A percentile compares a stretch with the other conserved stretches of the same genome.
Evolutionary conservation across 2,888 invertebrate genomes (phyloP).

Genomic region (Tiphia femorata): DNA sequence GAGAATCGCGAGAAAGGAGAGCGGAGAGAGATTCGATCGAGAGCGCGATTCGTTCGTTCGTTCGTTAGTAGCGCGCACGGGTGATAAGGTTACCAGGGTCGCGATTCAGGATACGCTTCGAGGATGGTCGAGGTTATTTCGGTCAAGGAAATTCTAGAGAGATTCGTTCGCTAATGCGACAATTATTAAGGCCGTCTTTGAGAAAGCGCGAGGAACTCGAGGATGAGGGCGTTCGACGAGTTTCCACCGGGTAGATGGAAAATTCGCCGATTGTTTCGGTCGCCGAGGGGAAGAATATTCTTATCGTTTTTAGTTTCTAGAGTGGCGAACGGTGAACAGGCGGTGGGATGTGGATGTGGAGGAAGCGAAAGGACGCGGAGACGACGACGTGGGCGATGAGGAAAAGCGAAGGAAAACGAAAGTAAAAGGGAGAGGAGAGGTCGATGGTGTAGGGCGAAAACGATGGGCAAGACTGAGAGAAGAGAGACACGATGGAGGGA

Average conservation of each 20-base stretch:
- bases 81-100: too few relatives aligned
- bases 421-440: neutral
- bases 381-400: neutral
- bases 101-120: too few relatives aligned
- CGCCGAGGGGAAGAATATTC: slow-evolving; percentile 26
- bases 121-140: too few relatives aligned
- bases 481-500: neutral
- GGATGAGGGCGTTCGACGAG: slow-evolving; percentile 17
- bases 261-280: slow-evolving; percentile 41
- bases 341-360: neutral
- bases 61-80: too few relatives aligned
- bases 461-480: neutral
- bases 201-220: too few relatives aligned
- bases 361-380: neutral
- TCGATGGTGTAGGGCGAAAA: neutral
- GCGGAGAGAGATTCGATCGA: too few relatives aligned
- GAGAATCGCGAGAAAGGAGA: too few relatives aligned
- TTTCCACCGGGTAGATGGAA: slow-evolving; percentile 17
- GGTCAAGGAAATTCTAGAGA: too few relatives aligned
- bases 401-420: neutral
- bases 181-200: too few relatives aligned
- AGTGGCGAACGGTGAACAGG: slow-evolving; percentile 10
- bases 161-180: too few relatives aligned
- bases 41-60: too few relatives aligned
- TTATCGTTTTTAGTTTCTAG: slow-evolving; percentile 21